Percentiles rank a stretch among this genome's conserved stretches.
Evolutionary conservation across 2,888 invertebrate species (phyloP).

Genomic region (Agrochola lychnidis): DNA sequence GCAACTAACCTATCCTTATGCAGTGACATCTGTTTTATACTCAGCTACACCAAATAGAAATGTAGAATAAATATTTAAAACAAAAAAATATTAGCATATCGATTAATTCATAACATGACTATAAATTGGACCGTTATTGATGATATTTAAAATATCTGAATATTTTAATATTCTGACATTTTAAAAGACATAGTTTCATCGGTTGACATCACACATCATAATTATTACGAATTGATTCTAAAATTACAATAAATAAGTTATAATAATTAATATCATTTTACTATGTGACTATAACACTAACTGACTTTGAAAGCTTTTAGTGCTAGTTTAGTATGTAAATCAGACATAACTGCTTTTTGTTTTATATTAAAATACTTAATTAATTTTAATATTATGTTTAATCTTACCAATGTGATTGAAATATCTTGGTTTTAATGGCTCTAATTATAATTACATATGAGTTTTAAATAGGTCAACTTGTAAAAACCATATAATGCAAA

Average conservation of each 20-base stretch:
- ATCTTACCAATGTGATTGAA: not conserved
- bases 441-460: not conserved
- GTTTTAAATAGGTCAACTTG: not conserved
- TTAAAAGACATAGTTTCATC: slow-evolving; percentile 6
- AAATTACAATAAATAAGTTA: slow-evolving; percentile 15
- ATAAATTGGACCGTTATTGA: slow-evolving; percentile 34
- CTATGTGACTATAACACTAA: slow-evolving; percentile 7
- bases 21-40: slow-evolving; percentile 43
- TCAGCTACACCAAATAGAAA: slow-evolving; percentile 24
- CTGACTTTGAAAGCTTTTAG: not conserved
- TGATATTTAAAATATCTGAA: slow-evolving; percentile 6
- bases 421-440: not conserved
- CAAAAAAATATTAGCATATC: slow-evolving; percentile 36
- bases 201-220: slow-evolving; percentile 31
- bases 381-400: not conserved
- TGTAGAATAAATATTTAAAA: slow-evolving; percentile 25
- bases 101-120: slow-evolving; percentile 38
- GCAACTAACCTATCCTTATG: slow-evolving; percentile 30
- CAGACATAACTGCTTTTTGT: slow-evolving; percentile 2
- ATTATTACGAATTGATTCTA: slow-evolving; percentile 16
- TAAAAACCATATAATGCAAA: not conserved
- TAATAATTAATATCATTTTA: not conserved
- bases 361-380: slow-evolving; percentile 12
- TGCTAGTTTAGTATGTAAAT: not conserved
- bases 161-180: slow-evolving; percentile 5